phyloP scores from a whole-genome alignment of 2,888 invertebrate species.

The Acrobasis consociella region DNA sequence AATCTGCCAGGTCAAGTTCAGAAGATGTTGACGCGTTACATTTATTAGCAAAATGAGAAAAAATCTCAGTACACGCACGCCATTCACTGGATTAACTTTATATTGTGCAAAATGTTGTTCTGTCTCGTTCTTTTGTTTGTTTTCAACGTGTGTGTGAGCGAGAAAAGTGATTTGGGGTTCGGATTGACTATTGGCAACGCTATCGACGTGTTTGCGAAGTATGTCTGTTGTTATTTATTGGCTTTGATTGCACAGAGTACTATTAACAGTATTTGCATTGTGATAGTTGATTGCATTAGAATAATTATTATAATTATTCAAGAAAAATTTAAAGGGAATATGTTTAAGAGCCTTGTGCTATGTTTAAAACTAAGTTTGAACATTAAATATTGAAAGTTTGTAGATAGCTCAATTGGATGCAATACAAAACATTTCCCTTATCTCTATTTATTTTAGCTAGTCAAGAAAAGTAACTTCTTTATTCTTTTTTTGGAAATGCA shows the following conservation, averaged over 20 bases:
- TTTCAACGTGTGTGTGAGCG: conserved; percentile 52
- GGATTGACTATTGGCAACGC: conserved; percentile 70
- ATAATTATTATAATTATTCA: background rate
- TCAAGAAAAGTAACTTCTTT: too few relatives aligned
- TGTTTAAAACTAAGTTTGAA: too few relatives aligned
- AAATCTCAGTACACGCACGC: conserved; percentile 65
- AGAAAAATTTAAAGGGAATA: too few relatives aligned
- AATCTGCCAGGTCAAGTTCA: conserved; percentile 79
- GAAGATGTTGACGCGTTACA: conserved; percentile 54
- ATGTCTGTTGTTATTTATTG: conserved; percentile 41
- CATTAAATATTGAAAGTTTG: too few relatives aligned
- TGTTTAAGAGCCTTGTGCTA: too few relatives aligned
- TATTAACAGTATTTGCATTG: background rate
- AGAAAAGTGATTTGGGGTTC: conserved; percentile 64
- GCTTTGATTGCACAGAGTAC: background rate
- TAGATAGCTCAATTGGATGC: too few relatives aligned
- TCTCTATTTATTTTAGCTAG: too few relatives aligned
- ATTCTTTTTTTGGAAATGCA: too few relatives aligned
- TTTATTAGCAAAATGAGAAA: conserved; percentile 74
- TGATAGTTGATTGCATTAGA: background rate
- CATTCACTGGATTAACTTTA: conserved; percentile 42
- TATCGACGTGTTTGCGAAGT: conserved; percentile 77
- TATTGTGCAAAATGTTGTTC: conserved; percentile 37
- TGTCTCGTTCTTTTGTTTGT: conserved; percentile 48
- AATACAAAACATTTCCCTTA: too few relatives aligned